Percentiles rank a stretch among this genome's conserved stretches.
Conservation (phyloP, 2,888 invertebrate species). For the Blomia tropicalis region DNA sequence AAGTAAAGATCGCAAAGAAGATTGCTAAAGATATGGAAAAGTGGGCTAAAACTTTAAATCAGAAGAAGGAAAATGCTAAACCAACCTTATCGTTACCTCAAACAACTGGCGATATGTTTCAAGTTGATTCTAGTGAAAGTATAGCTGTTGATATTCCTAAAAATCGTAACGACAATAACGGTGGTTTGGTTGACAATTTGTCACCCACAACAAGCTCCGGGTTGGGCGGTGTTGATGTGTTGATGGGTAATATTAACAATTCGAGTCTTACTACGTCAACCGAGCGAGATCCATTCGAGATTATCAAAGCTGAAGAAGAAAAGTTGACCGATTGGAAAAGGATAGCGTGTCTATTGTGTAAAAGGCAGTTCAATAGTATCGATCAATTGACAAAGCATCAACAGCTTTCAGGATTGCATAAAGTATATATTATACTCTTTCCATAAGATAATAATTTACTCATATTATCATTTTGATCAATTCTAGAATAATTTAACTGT, state of each 20-base stretch:
- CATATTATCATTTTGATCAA: background rate
- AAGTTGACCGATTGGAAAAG: conserved; percentile 59
- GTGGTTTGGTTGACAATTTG: background rate
- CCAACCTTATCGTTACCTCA: conserved; percentile 34
- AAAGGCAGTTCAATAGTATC: conserved; percentile 73
- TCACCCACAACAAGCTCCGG: too few species aligned
- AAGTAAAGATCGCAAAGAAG: conserved; percentile 91
- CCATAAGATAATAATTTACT: background rate
- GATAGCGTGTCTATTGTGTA: conserved; percentile 81
- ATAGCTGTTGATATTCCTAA: background rate
- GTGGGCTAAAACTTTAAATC: conserved; percentile 93
- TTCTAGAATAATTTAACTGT: conserved; percentile 17
- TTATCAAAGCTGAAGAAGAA: conserved; percentile 30
- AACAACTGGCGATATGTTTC: conserved; percentile 33
- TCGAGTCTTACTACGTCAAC: background rate
- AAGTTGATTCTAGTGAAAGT: background rate
- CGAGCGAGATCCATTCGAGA: conserved; percentile 1
- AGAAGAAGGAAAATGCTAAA: conserved; percentile 60
- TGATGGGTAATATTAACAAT: too few species aligned
- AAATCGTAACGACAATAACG: too few species aligned
- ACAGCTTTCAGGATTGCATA: conserved; percentile 81
- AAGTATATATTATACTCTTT: conserved; percentile 36
- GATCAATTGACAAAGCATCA: conserved; percentile 76
- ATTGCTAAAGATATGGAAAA: conserved; percentile 86
- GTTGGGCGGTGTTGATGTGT: too few species aligned